Percentiles rank a stretch among this genome's conserved stretches.
Evolutionary conservation across 2,888 invertebrate genomes (phyloP).

Genomic region (Philaethria dido): DNA sequence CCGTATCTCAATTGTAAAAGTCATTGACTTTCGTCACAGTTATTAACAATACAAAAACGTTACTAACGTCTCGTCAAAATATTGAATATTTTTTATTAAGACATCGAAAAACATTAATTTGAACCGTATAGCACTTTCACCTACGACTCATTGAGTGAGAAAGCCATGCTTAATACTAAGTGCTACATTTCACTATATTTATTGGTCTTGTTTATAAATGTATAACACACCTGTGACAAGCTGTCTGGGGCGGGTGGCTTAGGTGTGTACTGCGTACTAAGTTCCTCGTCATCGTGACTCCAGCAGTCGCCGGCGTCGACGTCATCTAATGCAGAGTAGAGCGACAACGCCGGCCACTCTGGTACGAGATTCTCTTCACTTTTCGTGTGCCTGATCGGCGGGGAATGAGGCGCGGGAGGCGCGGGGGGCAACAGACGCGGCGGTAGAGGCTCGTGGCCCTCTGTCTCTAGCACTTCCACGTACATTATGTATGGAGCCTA

Average conservation of each 20-base stretch:
- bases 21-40: conserved; percentile 2
- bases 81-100: conserved; percentile 1
- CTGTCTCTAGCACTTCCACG: conserved; percentile 95
- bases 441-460: conserved; percentile 91
- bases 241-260: conserved; percentile 73
- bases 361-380: conserved; percentile 94
- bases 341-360: conserved; percentile 81
- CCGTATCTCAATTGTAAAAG: not conserved
- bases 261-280: conserved; percentile 74
- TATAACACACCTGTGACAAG: conserved; percentile 89
- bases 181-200: not conserved
- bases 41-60: not conserved
- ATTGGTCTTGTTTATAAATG: not conserved
- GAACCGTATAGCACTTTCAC: conserved; percentile 1
- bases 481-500: conserved; percentile 98
- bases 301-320: conserved; percentile 88
- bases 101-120: no score
- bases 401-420: conserved; percentile 88
- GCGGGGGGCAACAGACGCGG: conserved; percentile 91
- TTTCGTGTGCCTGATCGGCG: conserved; percentile 93
- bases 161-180: not conserved
- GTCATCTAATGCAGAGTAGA: conserved; percentile 70
- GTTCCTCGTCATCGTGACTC: conserved; percentile 98
- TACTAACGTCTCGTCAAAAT: not conserved
- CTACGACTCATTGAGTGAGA: not conserved